Evolutionary conservation across 2,113 vertebrate species (phyloP).

Genomic region (Microtus richardsoni): DNA sequence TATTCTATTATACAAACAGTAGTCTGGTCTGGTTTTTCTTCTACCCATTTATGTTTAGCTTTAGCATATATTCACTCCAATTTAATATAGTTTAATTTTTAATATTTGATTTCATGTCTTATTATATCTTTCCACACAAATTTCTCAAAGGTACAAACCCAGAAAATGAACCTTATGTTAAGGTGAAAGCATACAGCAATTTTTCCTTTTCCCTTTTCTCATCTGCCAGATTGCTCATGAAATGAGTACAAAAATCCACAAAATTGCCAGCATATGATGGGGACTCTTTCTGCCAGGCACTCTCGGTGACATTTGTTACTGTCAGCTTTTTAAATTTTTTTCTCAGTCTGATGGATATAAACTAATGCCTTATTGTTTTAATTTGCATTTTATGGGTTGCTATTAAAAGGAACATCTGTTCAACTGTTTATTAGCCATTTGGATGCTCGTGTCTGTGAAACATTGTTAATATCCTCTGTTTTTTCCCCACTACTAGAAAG

Average conservation of each 20-base stretch:
- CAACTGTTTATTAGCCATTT: slow-evolving; percentile 67
- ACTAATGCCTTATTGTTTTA: slow-evolving; percentile 64
- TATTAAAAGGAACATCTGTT: slow-evolving; percentile 71
- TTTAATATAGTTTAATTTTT: background rate
- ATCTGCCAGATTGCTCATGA: slow-evolving; percentile 12
- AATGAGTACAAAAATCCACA: background rate
- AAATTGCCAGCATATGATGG: background rate
- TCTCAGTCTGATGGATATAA: slow-evolving; percentile 19
- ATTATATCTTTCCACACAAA: background rate
- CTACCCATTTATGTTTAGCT: background rate
- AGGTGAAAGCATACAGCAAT: background rate
- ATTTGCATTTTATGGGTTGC: slow-evolving; percentile 71
- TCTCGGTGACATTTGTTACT: slow-evolving; percentile 43
- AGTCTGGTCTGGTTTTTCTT: background rate
- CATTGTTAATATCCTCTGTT: slow-evolving; percentile 9
- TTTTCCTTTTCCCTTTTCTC: background rate
- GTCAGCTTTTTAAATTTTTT: slow-evolving; percentile 19
- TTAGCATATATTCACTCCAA: background rate
- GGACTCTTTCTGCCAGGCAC: background rate
- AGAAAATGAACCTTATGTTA: background rate
- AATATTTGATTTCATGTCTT: background rate
- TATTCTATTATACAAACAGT: background rate
- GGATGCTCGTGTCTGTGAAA: slow-evolving; percentile 12
- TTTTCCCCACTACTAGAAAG: background rate
- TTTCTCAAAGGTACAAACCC: background rate